Base-by-base conservation (phyloP, 2,797 vertebrate genomes). In the Garrulus glandarius region DNA sequence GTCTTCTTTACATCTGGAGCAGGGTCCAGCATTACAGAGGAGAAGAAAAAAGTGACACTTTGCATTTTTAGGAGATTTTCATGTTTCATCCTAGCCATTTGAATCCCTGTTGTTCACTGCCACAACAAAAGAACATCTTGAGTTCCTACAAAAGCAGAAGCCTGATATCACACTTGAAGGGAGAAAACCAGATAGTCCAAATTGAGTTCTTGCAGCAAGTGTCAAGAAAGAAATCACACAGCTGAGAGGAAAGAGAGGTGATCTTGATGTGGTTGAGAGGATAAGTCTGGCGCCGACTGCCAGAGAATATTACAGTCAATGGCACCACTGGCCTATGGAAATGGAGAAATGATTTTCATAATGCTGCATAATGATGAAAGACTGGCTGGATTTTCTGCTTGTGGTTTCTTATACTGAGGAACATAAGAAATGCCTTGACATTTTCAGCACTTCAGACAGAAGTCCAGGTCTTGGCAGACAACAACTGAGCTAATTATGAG, bases 341-440 rank as follows among this genome's bases (percentile, higher is more conserved):
- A 92, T 26, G 34, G 60, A 86, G 72, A 89, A 74, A 49, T 52
- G 9, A 75, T 94, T 92, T 94, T 84, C 87, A 82, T 94, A 90
- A 84, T 94, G 76, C 34, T 88, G 55, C 67, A 92, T 74, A 87
- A 94, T 44, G 65, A 86, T 21, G 60, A 56, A 94, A 92, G 76
- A 91, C 59, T 89, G 92, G 43, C 50, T 92, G 67, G 44, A 57
- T 86, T 93, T 94, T 53, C 63, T 22, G 3, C 59, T 84, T 92
- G 91, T 91, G 89, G 92, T 93, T 96, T 94, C 76, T 88, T 53
- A n/a, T 32, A 36, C 27, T 24, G 61, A 86, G 55, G 29, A 94
- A 46, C 9, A 10, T 39, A 82, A 89, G 90, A 92, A 93, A 89
- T 69, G 70, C 47, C 82, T 89, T 0, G 0, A 87, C 41, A 53